Evolutionary conservation across 2,113 vertebrate genomes (phyloP).

Genomic region (Syngnathus typhle): DNA sequence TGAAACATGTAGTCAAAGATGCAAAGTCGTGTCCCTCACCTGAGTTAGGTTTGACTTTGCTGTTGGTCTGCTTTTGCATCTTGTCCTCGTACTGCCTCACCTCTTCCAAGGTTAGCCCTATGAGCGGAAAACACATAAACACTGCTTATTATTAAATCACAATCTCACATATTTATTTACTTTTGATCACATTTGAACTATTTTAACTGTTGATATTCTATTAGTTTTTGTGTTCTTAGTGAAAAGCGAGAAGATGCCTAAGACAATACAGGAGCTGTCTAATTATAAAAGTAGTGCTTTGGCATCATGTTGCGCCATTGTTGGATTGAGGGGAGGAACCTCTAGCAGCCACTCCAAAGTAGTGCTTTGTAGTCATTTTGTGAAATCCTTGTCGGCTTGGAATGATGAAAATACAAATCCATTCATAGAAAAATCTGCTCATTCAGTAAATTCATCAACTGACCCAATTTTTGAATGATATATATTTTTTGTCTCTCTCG

Average conservation of each 20-base stretch:
- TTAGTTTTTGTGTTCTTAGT: too few relatives aligned
- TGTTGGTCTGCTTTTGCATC: constrained; percentile 75
- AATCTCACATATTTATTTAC: neutral
- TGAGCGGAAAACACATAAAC: constrained; percentile 8
- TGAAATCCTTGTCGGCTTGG: neutral
- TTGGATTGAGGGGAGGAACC: too few relatives aligned
- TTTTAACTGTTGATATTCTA: too few relatives aligned
- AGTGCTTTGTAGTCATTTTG: too few relatives aligned
- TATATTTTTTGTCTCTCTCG: neutral
- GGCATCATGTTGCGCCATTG: neutral
- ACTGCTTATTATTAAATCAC: neutral
- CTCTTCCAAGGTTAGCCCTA: constrained; percentile 73
- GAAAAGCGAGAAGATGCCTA: neutral
- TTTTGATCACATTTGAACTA: neutral
- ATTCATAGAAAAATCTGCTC: neutral
- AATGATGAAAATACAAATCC: neutral
- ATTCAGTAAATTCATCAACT: neutral
- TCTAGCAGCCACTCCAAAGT: too few relatives aligned
- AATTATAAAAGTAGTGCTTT: neutral
- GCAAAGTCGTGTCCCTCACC: constrained; percentile 46
- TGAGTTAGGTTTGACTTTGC: constrained; percentile 69
- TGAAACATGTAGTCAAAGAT: neutral
- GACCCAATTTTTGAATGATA: neutral
- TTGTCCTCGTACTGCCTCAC: constrained; percentile 70
- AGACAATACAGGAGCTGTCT: too few relatives aligned